Base-by-base conservation (phyloP, 1,140 invertebrate genomes). In the Odontomachus brunneus region DNA sequence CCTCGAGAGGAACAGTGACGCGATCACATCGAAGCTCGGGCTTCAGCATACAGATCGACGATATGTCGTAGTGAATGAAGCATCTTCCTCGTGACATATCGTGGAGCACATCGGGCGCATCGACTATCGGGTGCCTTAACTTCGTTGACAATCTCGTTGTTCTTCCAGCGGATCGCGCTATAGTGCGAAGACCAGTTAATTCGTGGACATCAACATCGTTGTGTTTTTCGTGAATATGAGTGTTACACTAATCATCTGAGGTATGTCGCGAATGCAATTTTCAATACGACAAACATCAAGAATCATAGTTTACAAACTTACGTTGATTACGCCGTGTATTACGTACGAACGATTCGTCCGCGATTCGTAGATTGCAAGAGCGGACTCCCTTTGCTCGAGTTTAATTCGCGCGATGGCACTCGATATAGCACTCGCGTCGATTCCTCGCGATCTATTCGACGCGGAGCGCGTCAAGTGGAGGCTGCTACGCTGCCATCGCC, bases 401-500 rank as follows among this genome's bases (percentile, higher is more conserved):
- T 17, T 51, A 69, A 71, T 80, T 38, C 17, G 51, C 22, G 17
- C 24, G 22, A 69, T 26, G n/a, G 7, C 74, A 24, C n/a, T 22
- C 26, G 59, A 63, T 53, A 51, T 65, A 33, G 14, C 22, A 44
- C 57, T 66, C 11, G 57, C 24, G 63, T 49, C 24, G 24, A 60
- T 49, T 60, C 63, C 55, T 59, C 55, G 75, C 38, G 38, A 74
- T 80, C 49, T 84, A 53, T 63, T 88, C 69, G 7, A 76, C n/a
- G 65, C 12, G 19, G 62, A 24, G 53, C 62, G 60, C 74, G 51
- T 62, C 14, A 73, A 78, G 49, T 87, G 55, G 83, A 88, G 57
- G 17, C 69, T 62, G 65, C 55, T 49, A 66, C 76, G 74, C 86
- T 85, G 67, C 85, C 82, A 87, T 88, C 49, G 83, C 9, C 48